Percentiles rank a stretch among this genome's conserved stretches.
phyloP scores from a whole-genome alignment of 2,888 invertebrate genomes.

The Enchytraeus crypticus region DNA sequence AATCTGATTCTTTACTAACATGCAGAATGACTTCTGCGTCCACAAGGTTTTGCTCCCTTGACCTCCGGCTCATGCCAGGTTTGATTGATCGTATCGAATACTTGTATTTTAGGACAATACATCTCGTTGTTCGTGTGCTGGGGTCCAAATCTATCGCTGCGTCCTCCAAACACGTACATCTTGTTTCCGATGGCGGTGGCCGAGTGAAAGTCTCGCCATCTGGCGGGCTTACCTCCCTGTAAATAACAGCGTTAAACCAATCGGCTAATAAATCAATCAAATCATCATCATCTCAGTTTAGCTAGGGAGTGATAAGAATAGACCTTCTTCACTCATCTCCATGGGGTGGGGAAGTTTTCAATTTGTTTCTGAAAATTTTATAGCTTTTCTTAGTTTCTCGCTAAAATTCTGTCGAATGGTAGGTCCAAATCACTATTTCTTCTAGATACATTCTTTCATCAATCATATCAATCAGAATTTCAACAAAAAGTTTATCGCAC shows the following conservation, averaged over 20 bases:
- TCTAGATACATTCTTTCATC: no score
- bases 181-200: conserved; percentile 63
- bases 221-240: conserved; percentile 57
- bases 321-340: no score
- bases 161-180: conserved; percentile 84
- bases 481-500: no score
- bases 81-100: conserved; percentile 61
- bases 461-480: no score
- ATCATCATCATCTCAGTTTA: no score
- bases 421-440: no score
- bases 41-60: conserved; percentile 61
- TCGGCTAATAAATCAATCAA: neutral
- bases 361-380: no score
- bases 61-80: conserved; percentile 60
- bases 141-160: conserved; percentile 65
- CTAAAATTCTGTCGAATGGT: no score
- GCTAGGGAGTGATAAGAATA: neutral
- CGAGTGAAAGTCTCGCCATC: conserved; percentile 79
- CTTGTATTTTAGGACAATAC: conserved; percentile 65
- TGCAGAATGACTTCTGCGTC: conserved; percentile 81
- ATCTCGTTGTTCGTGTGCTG: conserved; percentile 61
- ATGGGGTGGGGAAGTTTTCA: no score
- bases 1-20: conserved; percentile 58
- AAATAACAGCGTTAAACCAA: neutral
- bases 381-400: no score